Evolutionary conservation across 2,888 invertebrate species (phyloP).

Genomic region (Sphaeridia pumilis): DNA sequence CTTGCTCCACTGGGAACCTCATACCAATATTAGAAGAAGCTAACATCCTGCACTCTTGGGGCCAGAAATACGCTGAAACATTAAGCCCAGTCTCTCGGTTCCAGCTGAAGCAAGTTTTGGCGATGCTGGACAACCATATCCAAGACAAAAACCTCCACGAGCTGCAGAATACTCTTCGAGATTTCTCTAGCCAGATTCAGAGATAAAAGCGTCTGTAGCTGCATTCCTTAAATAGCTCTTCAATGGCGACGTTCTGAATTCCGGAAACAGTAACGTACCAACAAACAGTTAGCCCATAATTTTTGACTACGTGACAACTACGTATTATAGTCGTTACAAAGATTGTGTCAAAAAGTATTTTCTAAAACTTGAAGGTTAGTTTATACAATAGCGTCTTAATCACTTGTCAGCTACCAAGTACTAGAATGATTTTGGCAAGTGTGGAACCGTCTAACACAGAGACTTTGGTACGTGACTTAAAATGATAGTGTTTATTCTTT

Average conservation of each 20-base stretch:
- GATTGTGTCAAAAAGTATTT: neutral
- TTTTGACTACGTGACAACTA: too few relatives aligned
- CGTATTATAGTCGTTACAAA: neutral
- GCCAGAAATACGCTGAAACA: slow-evolving; percentile 35
- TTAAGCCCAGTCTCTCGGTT: slow-evolving; percentile 34
- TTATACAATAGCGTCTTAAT: too few relatives aligned
- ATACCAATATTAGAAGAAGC: slow-evolving; percentile 36
- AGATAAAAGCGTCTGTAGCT: slow-evolving; percentile 21
- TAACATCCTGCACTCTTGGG: slow-evolving; percentile 34
- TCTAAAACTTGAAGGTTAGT: neutral
- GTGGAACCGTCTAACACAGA: too few relatives aligned
- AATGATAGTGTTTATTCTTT: too few relatives aligned
- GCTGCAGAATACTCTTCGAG: slow-evolving; percentile 34
- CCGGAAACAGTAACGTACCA: neutral
- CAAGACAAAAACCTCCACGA: slow-evolving; percentile 35
- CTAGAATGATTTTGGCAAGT: too few relatives aligned
- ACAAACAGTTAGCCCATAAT: neutral
- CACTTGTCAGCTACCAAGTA: too few relatives aligned
- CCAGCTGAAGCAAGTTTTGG: slow-evolving; percentile 35
- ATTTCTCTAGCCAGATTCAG: slow-evolving; percentile 36
- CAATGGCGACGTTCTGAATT: neutral
- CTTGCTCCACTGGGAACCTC: slow-evolving; percentile 35
- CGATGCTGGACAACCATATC: slow-evolving; percentile 33
- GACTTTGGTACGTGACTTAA: too few relatives aligned
- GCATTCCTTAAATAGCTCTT: neutral